These are phyloP conservation scores for Aquatica leii DNA, from an alignment of 2,888 invertebrate genomes.

Conservation along the genomic window DNA sequence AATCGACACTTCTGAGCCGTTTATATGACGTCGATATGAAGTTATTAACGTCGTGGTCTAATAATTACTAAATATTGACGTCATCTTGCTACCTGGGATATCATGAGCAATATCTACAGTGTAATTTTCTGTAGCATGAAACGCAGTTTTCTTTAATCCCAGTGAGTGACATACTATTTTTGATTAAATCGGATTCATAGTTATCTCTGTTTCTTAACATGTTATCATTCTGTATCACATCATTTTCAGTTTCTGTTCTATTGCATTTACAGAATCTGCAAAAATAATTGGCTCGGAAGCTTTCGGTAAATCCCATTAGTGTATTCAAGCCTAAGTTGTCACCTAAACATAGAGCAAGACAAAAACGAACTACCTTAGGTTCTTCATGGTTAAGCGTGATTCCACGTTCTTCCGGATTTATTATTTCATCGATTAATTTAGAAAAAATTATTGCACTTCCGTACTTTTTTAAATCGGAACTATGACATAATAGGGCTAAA, in stretches of 20 bases:
- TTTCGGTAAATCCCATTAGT: constrained; percentile 42
- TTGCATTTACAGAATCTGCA: constrained; percentile 39
- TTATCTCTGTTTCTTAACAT: background rate
- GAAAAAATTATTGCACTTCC: constrained; percentile 39
- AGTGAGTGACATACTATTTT: constrained; percentile 18
- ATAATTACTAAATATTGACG: too few relatives aligned
- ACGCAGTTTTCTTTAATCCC: constrained; percentile 35
- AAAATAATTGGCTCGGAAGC: constrained; percentile 38
- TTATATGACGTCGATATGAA: too few relatives aligned
- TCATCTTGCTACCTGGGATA: too few relatives aligned
- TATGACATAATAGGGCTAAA: constrained; percentile 40
- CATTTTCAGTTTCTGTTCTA: background rate
- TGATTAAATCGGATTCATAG: background rate
- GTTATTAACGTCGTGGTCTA: too few relatives aligned
- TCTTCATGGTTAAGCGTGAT: constrained; percentile 29
- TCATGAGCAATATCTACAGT: too few relatives aligned
- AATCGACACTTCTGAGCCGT: too few relatives aligned
- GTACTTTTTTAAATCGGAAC: constrained; percentile 35
- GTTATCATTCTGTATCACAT: background rate
- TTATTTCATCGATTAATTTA: constrained; percentile 40
- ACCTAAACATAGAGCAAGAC: constrained; percentile 24
- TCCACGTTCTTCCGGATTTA: constrained; percentile 36
- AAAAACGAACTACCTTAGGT: constrained; percentile 34
- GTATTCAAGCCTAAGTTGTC: constrained; percentile 5
- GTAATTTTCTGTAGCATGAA: too few relatives aligned